A percentile compares a stretch with the other conserved stretches of the same genome.
phyloP scores from a whole-genome alignment of 2,797 vertebrate genomes.

The Xenopus petersii region DNA sequence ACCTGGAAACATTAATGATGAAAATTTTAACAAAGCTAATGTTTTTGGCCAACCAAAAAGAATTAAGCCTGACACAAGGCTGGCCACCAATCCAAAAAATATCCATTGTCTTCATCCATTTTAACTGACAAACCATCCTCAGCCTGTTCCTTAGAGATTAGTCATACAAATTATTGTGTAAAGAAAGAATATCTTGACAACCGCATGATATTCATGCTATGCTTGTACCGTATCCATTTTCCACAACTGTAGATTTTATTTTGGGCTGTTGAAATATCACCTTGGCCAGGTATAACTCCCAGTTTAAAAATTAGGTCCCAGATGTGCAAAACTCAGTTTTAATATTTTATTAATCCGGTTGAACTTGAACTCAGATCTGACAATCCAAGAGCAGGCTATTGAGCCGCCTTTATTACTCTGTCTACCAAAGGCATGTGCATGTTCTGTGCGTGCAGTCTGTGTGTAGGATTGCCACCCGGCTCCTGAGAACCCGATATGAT shows the following conservation, averaged over 20 bases:
- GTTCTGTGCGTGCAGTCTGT: conserved; percentile 44
- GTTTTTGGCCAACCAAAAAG: background rate
- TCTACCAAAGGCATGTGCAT: conserved; percentile 45
- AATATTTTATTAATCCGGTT: background rate
- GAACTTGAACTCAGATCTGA: conserved; percentile 33
- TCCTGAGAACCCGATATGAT: conserved; percentile 32
- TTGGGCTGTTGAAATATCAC: background rate
- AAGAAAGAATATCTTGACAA: no score
- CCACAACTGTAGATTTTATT: background rate
- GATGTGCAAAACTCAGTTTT: background rate
- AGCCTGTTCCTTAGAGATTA: background rate
- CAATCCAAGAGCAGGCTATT: conserved; percentile 28
- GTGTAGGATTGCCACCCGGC: conserved; percentile 44
- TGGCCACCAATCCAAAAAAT: background rate
- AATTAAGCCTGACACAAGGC: background rate
- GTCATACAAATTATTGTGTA: background rate
- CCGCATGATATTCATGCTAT: no score
- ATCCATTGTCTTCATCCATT: background rate
- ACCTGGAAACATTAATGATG: conserved; percentile 1
- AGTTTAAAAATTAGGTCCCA: background rate
- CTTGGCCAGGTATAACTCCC: background rate
- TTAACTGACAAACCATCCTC: background rate
- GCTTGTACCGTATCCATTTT: no score
- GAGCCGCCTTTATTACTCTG: conserved; percentile 45
- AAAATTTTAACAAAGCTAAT: background rate